Percentiles rank a stretch among this genome's conserved stretches.
These are phyloP conservation scores for Drosophila histrio DNA, from an alignment of 2,888 invertebrate species.

Conservation along the genomic window DNA sequence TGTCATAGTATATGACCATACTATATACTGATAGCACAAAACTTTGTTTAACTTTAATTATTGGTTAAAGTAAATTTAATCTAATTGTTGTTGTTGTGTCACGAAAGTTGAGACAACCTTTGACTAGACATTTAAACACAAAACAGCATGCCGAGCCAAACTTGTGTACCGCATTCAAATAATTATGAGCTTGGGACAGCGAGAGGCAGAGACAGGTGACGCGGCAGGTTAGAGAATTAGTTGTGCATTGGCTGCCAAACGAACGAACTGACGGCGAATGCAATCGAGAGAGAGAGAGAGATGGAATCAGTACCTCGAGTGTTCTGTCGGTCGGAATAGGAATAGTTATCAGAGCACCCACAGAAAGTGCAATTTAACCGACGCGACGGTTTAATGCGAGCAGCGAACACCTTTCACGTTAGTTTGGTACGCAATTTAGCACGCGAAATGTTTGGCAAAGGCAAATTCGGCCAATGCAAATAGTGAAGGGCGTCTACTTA, in stretches of 20 bases:
- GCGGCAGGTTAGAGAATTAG: constrained; percentile 59
- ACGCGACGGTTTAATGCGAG: constrained; percentile 14
- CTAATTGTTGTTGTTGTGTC: background rate
- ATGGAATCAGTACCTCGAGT: constrained; percentile 39
- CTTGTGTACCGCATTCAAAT: constrained; percentile 38
- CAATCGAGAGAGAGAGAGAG: background rate
- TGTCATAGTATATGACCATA: background rate
- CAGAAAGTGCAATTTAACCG: constrained; percentile 28
- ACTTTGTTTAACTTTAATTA: no score
- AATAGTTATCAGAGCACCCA: constrained; percentile 17
- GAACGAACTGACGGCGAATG: constrained; percentile 17
- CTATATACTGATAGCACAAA: background rate
- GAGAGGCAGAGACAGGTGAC: constrained; percentile 41
- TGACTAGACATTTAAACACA: background rate
- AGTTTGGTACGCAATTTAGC: constrained; percentile 16
- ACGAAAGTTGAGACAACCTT: background rate
- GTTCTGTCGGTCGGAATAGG: constrained; percentile 8
- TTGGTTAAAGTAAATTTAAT: background rate
- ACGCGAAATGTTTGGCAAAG: constrained; percentile 35
- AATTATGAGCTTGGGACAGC: constrained; percentile 51
- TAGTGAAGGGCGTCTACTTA: constrained; percentile 27
- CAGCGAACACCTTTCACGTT: constrained; percentile 6
- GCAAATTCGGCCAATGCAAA: constrained; percentile 20
- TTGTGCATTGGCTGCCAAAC: constrained; percentile 65
- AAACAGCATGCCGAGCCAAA: constrained; percentile 6